Evolutionary conservation across 2,113 vertebrate species (phyloP).

Genomic region (Fulmarus glacialis): DNA sequence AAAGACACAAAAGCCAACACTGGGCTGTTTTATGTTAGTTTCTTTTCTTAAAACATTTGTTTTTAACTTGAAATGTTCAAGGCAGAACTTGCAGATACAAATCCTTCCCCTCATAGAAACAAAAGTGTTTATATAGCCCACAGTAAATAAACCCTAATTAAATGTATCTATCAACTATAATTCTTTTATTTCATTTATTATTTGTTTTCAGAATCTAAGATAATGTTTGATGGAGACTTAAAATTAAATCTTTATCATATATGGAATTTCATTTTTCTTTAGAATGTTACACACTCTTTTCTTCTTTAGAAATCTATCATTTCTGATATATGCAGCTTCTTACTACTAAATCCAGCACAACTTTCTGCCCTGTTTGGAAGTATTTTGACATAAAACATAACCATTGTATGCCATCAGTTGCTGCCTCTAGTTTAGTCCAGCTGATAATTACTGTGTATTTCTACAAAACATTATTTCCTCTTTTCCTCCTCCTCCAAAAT

Average conservation of each 20-base stretch:
- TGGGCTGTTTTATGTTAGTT: constrained; percentile 62
- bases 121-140: constrained; percentile 48
- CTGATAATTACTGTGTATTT: neutral
- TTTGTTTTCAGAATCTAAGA: neutral
- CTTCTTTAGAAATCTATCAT: neutral
- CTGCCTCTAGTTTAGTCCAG: neutral
- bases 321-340: neutral
- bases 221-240: neutral
- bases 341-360: neutral
- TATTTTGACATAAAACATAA: constrained; percentile 3
- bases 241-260: neutral
- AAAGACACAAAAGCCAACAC: constrained; percentile 67
- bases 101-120: constrained; percentile 36
- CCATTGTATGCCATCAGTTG: neutral
- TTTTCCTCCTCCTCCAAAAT: neutral
- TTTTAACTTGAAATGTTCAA: constrained; percentile 67
- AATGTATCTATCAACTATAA: constrained; percentile 29
- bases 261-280: neutral
- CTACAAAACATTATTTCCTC: neutral
- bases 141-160: constrained; percentile 60
- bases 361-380: constrained; percentile 37
- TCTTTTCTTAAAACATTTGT: constrained; percentile 72
- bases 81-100: constrained; percentile 49
- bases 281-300: neutral
- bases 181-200: neutral